Conservation (phyloP, 2,888 invertebrate genomes). For the Calameuta idolon region DNA sequence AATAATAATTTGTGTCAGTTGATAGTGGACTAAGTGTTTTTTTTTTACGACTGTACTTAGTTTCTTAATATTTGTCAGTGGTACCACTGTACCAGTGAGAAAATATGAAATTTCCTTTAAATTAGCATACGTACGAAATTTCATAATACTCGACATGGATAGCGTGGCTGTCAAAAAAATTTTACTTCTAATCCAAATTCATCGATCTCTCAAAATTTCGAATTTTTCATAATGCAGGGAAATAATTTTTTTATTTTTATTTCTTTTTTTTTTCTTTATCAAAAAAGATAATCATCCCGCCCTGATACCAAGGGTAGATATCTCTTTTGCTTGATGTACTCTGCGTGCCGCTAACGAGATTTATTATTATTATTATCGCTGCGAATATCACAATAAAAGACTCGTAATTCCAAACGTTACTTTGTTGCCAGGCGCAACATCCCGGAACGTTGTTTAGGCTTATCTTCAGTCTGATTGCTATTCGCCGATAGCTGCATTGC, state of each 20-base stretch:
- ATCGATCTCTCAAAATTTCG: not conserved
- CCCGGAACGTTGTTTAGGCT: not conserved
- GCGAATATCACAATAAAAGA: not conserved
- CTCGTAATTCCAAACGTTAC: not conserved
- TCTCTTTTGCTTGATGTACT: not conserved
- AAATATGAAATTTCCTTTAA: not conserved
- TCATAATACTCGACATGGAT: not conserved
- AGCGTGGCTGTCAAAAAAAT: not conserved
- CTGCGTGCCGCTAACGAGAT: slow-evolving; percentile 42
- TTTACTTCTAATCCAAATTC: not conserved
- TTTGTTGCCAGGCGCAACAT: not conserved
- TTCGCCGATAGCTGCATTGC: not conserved
- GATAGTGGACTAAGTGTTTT: not conserved
- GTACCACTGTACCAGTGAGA: not conserved
- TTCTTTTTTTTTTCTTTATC: too few relatives aligned
- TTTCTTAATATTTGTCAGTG: not conserved
- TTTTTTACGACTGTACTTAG: not conserved
- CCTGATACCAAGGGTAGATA: not conserved
- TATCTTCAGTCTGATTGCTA: not conserved
- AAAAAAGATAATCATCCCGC: not conserved
- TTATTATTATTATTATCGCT: slow-evolving; percentile 36
- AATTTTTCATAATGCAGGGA: too few relatives aligned
- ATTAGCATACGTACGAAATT: not conserved
- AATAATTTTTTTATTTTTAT: too few relatives aligned
- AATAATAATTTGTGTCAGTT: not conserved